phyloP scores from a whole-genome alignment of 1,140 invertebrate species.

The Papilio polyxenes region DNA sequence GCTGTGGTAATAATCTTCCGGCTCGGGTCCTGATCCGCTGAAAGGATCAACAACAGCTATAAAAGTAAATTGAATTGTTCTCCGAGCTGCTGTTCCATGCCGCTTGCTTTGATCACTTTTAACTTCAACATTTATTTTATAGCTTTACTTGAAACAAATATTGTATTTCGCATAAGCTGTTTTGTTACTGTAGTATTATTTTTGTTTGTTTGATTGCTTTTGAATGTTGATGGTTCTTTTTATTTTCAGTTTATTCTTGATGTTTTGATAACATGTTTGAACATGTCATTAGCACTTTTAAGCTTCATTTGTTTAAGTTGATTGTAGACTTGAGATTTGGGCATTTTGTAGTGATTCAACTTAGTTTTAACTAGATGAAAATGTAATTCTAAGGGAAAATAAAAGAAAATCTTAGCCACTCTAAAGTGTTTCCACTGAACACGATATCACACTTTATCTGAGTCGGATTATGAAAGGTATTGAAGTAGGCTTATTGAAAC shows the following conservation, averaged over 20 bases:
- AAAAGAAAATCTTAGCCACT: not conserved
- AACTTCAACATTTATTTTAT: conserved; percentile 27
- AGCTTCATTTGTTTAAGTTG: not conserved
- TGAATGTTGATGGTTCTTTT: not conserved
- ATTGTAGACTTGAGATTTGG: not conserved
- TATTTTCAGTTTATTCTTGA: too few relatives aligned
- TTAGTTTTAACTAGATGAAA: not conserved
- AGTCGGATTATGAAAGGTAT: conserved; percentile 28
- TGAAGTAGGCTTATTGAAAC: conserved; percentile 15
- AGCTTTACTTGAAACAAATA: conserved; percentile 20
- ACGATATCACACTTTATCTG: conserved; percentile 23
- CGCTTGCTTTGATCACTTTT: conserved; percentile 41
- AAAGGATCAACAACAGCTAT: conserved; percentile 66
- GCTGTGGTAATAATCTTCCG: conserved; percentile 69
- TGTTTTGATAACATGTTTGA: too few relatives aligned
- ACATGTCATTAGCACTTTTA: too few relatives aligned
- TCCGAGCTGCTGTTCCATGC: conserved; percentile 59
- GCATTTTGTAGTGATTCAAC: not conserved
- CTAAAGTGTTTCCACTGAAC: conserved; percentile 8
- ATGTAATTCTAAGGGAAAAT: not conserved
- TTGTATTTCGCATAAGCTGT: conserved; percentile 23
- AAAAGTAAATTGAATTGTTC: conserved; percentile 79
- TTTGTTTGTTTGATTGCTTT: not conserved
- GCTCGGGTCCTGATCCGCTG: conserved; percentile 58
- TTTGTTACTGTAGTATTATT: conserved; percentile 33